Conservation (phyloP, 1,140 invertebrate genomes). For the Mycetomoellerius zeteki region DNA sequence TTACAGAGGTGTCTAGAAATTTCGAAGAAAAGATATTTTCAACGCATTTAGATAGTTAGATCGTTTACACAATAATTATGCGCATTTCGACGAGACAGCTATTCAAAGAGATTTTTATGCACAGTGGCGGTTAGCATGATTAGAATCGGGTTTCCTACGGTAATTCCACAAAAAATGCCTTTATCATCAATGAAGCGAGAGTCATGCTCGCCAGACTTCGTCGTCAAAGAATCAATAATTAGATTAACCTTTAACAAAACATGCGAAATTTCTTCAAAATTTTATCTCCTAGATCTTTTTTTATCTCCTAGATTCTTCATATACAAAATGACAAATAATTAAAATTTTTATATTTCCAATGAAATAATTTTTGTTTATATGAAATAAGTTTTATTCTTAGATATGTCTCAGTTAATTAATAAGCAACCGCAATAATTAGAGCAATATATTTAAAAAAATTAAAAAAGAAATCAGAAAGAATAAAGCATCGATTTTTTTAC, state of each 20-base stretch:
- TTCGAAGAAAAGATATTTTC: conserved; percentile 51
- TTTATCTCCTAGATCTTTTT: too few relatives aligned
- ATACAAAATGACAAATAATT: not conserved
- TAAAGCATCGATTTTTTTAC: too few relatives aligned
- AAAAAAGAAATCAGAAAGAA: too few relatives aligned
- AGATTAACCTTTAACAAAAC: not conserved
- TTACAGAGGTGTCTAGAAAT: conserved; percentile 16
- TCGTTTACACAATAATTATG: conserved; percentile 55
- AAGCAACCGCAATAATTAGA: too few relatives aligned
- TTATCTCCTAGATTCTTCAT: not conserved
- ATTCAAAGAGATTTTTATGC: conserved; percentile 14
- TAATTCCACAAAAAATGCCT: conserved; percentile 22
- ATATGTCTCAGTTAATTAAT: too few relatives aligned
- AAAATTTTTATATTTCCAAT: not conserved
- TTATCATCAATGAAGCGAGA: conserved; percentile 5
- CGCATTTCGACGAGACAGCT: conserved; percentile 4
- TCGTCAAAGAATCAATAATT: conserved; percentile 16
- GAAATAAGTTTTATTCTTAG: too few relatives aligned
- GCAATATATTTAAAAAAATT: too few relatives aligned
- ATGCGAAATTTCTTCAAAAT: not conserved
- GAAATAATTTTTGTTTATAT: too few relatives aligned
- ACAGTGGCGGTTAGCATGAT: conserved; percentile 5
- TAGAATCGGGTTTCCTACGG: conserved; percentile 14
- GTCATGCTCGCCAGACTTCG: not conserved
- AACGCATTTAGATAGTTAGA: not conserved